Evolutionary conservation across 2,113 vertebrate species (phyloP).

Genomic region (Bubalus kerabau): DNA sequence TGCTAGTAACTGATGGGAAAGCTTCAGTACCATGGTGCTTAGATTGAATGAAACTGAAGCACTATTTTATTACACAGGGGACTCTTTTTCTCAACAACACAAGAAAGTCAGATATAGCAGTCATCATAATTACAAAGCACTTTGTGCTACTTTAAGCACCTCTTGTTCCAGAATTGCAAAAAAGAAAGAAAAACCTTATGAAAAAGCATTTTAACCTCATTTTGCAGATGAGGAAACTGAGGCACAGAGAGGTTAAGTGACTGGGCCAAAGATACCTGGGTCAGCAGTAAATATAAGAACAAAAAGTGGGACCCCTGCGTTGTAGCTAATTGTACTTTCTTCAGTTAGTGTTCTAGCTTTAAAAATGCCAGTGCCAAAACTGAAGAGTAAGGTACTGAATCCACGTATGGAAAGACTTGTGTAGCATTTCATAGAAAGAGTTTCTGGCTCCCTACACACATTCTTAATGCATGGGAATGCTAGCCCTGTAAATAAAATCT

Average conservation of each 20-base stretch:
- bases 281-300: slow-evolving; percentile 26
- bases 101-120: slow-evolving; percentile 54
- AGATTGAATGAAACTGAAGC: slow-evolving; percentile 31
- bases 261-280: slow-evolving; percentile 52
- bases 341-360: slow-evolving; percentile 16
- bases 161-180: slow-evolving; percentile 68
- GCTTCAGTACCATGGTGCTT: slow-evolving; percentile 9
- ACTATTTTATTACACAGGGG: neutral
- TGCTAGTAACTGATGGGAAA: slow-evolving; percentile 45
- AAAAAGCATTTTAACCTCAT: slow-evolving; percentile 70
- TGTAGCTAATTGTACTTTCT: neutral
- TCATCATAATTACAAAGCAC: slow-evolving; percentile 66
- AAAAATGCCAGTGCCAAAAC: slow-evolving; percentile 32
- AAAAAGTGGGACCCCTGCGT: slow-evolving; percentile 12
- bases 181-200: neutral
- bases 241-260: slow-evolving; percentile 73
- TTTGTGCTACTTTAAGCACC: slow-evolving; percentile 69
- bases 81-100: slow-evolving; percentile 36
- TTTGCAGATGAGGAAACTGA: slow-evolving; percentile 72
- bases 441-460: slow-evolving; percentile 55
- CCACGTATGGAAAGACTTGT: neutral
- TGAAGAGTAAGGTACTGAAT: neutral
- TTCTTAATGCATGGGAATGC: slow-evolving; percentile 46
- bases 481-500: slow-evolving; percentile 42
- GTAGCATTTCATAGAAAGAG: slow-evolving; percentile 39